Base-by-base conservation (phyloP, 2,888 invertebrate species). In the Melanostoma mellinum region DNA sequence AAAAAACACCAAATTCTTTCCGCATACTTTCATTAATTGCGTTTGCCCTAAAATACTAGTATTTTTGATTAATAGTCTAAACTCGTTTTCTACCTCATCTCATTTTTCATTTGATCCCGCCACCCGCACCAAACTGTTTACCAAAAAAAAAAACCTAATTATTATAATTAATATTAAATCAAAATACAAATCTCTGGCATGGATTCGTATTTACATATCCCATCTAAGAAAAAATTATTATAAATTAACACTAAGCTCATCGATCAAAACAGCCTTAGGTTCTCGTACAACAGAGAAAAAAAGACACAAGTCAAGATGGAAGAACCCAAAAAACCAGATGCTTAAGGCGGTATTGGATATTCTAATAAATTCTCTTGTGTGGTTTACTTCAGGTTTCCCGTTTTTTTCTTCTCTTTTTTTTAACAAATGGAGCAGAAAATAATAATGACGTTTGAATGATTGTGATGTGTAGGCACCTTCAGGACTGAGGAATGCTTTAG, bases 181-280 rank as follows among this genome's bases (percentile, higher is more conserved):
- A 74, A 74, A 80, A 79, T 55, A 73, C 61, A 50, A 9, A 63
- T 61, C 55, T 63, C 8, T 67, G 30, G 38, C 68, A 68, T 52
- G 52, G 60, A 68, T 52, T 33, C 46, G 65, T 79, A 81, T 72
- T 75, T 67, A 65, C 65, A 81, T 81, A 81, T 72, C 61, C 40
- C 36, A 36, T 48, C 60, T 3, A 6, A 2, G 4, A 8, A 42
- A 46, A 52, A 61, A 58, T 40, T 50, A 46, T 67, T 46, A 72
- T 71, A 81, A 81, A 81, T 81, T 81, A 76, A 81, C 76, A 72
- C 72, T 38, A 55, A 76, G 44, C 76, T 72, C 76, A 81, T 81
- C 81, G 81, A 81, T 81, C 81, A 81, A 81, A 81, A 65, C 60
- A 81, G 36, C 75, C 58, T 69, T 65, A 55, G 71, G 44, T 58